These are phyloP conservation scores for Papilio aristodemus DNA, from an alignment of 1,140 invertebrate genomes.

Conservation along the genomic window DNA sequence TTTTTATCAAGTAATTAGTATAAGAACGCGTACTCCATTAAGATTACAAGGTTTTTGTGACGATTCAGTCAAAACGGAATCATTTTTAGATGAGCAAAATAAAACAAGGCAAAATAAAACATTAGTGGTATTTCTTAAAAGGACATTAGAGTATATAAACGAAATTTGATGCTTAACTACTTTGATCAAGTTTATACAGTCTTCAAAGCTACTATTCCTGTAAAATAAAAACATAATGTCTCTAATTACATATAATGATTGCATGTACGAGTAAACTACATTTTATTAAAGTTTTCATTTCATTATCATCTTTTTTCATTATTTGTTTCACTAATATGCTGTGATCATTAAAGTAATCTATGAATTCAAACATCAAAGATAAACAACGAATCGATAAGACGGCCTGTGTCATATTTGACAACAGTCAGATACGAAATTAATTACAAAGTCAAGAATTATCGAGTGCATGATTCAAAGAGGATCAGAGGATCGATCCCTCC, in stretches of 20 bases:
- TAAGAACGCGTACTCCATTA: constrained; percentile 59
- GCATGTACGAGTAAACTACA: too few species aligned
- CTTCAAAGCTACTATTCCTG: too few species aligned
- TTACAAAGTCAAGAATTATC: constrained; percentile 28
- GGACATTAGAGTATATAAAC: not conserved
- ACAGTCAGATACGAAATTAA: constrained; percentile 10
- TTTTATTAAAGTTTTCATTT: too few species aligned
- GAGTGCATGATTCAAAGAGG: constrained; percentile 23
- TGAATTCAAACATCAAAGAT: not conserved
- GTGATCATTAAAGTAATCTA: not conserved
- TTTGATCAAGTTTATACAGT: not conserved
- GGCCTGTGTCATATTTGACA: constrained; percentile 1
- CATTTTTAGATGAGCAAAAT: not conserved
- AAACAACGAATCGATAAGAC: not conserved
- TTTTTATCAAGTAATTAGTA: constrained; percentile 64
- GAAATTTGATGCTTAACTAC: not conserved
- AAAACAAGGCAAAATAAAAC: not conserved
- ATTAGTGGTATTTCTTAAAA: not conserved
- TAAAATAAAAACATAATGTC: too few species aligned
- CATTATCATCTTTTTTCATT: too few species aligned
- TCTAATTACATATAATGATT: too few species aligned
- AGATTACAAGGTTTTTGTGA: constrained; percentile 49
- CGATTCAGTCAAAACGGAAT: constrained; percentile 9
- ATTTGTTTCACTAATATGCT: too few species aligned
- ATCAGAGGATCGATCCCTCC: constrained; percentile 41